Evolutionary conservation across 2,888 invertebrate genomes (phyloP).

Genomic region (Drosophila longiperda): DNA sequence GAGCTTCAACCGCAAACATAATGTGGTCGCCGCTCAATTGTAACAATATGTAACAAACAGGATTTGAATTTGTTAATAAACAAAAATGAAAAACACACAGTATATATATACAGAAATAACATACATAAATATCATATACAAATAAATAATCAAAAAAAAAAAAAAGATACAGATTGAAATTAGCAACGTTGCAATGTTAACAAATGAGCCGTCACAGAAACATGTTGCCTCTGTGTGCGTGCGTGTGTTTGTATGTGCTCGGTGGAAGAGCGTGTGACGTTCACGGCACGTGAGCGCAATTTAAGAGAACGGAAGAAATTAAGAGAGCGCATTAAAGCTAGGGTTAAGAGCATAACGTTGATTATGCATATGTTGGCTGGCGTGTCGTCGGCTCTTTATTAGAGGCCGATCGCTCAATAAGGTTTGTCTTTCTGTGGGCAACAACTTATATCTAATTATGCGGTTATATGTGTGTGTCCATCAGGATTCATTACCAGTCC

Average conservation of each 20-base stretch:
- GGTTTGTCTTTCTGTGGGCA: slow-evolving; percentile 31
- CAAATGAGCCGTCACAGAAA: slow-evolving; percentile 38
- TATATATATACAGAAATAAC: slow-evolving; percentile 5
- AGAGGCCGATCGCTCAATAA: slow-evolving; percentile 11
- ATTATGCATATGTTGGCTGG: background rate
- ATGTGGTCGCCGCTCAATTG: slow-evolving; percentile 55
- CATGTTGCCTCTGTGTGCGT: slow-evolving; percentile 42
- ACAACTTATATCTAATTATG: slow-evolving; percentile 8
- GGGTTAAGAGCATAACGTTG: slow-evolving; percentile 26
- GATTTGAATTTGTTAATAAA: slow-evolving; percentile 53
- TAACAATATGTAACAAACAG: slow-evolving; percentile 14
- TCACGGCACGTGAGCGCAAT: slow-evolving; percentile 66
- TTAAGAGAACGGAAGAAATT: slow-evolving; percentile 31
- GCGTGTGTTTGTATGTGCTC: slow-evolving; percentile 14
- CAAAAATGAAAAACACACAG: slow-evolving; percentile 15
- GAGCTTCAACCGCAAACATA: background rate
- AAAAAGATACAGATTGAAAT: slow-evolving; percentile 31
- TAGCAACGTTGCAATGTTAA: slow-evolving; percentile 74
- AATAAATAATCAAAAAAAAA: slow-evolving; percentile 47
- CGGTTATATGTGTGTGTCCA: background rate
- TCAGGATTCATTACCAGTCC: slow-evolving; percentile 30
- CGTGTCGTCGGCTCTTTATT: background rate
- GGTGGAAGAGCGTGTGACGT: slow-evolving; percentile 30
- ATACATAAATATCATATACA: slow-evolving; percentile 44
- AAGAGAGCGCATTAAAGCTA: slow-evolving; percentile 41